Percentiles rank a stretch among this genome's conserved stretches.
These are phyloP conservation scores for Eupithecia subumbrata DNA, from an alignment of 2,888 invertebrate species.

Conservation along the genomic window DNA sequence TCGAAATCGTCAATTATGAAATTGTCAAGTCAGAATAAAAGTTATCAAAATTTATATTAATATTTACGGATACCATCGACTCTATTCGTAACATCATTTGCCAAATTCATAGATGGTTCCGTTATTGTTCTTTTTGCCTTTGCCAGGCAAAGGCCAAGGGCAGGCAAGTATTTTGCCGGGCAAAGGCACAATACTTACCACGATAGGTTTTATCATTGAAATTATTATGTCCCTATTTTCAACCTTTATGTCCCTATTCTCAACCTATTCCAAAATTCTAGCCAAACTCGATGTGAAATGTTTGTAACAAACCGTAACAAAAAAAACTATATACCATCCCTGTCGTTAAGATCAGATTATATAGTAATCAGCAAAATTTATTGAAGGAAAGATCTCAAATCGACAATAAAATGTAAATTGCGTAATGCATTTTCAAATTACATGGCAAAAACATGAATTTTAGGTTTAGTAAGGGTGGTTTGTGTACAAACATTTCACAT, in stretches of 20 bases:
- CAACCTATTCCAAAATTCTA: neutral
- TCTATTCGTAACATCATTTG: neutral
- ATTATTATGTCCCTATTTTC: neutral
- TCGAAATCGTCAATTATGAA: too few species aligned
- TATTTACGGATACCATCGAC: neutral
- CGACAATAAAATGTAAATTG: neutral
- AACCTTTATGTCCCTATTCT: neutral
- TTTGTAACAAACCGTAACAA: neutral
- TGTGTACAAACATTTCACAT: neutral
- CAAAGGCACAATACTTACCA: too few species aligned
- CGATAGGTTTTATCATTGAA: too few species aligned
- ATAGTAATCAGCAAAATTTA: neutral
- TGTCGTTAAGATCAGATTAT: neutral
- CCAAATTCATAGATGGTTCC: neutral
- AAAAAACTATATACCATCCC: neutral
- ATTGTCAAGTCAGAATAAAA: too few species aligned
- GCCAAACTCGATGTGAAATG: neutral
- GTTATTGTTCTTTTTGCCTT: too few species aligned
- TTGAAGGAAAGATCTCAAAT: neutral
- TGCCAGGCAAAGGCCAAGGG: too few species aligned
- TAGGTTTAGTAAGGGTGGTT: neutral
- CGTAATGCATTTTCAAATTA: neutral
- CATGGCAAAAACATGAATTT: neutral
- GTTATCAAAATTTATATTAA: too few species aligned
- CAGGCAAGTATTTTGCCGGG: too few species aligned